These are phyloP conservation scores for Diarsia dahlii DNA, from an alignment of 2,888 invertebrate species.

Conservation along the genomic window DNA sequence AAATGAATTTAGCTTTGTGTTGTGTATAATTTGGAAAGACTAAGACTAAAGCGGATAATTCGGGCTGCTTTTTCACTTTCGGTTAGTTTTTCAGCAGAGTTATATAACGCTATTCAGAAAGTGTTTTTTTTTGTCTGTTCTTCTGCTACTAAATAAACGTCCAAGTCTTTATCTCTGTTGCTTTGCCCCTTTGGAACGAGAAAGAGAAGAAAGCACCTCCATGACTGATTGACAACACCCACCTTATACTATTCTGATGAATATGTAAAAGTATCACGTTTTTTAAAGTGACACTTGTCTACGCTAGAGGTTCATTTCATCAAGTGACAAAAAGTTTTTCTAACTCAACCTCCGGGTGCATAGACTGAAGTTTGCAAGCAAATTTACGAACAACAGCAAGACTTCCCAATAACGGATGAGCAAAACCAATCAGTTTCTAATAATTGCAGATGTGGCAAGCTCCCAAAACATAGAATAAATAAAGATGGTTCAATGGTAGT, in stretches of 20 bases:
- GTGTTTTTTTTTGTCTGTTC: neutral
- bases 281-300: neutral
- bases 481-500: conserved; percentile 43
- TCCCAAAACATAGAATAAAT: conserved; percentile 53
- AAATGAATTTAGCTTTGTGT: neutral
- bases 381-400: neutral
- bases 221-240: neutral
- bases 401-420: conserved; percentile 9
- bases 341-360: neutral
- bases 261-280: neutral
- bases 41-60: neutral
- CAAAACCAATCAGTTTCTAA: conserved; percentile 17
- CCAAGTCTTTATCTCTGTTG: neutral
- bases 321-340: neutral
- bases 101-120: too few relatives aligned
- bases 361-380: neutral
- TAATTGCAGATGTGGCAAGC: conserved; percentile 38
- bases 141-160: neutral
- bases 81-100: neutral
- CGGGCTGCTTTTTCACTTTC: neutral
- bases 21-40: neutral
- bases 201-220: neutral
- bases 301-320: neutral
- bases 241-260: neutral
- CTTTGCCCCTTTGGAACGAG: neutral